Evolutionary conservation across 2,797 vertebrate species (phyloP).

Genomic region (Sylvilagus floridanus): DNA sequence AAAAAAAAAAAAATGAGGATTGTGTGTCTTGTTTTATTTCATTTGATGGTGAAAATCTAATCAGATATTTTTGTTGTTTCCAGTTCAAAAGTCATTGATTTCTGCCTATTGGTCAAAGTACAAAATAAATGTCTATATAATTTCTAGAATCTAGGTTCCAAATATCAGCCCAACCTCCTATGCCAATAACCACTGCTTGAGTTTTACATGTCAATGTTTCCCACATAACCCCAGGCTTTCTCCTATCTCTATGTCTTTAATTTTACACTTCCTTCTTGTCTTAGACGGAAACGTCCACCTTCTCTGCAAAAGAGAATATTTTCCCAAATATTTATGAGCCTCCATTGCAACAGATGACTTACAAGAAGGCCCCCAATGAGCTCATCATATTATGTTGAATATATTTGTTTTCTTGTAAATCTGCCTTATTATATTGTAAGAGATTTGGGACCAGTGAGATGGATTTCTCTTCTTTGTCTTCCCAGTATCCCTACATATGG

Average conservation of each 20-base stretch:
- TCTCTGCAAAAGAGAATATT: not conserved
- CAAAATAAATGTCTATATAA: not conserved
- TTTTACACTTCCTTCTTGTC: slow-evolving; percentile 27
- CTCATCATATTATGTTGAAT: not conserved
- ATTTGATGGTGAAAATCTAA: slow-evolving; percentile 4
- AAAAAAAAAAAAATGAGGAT: not conserved
- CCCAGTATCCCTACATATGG: not conserved
- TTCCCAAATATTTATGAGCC: not conserved
- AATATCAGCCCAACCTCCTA: not conserved
- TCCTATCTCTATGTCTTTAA: not conserved
- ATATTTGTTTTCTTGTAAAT: not conserved
- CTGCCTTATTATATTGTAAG: not conserved
- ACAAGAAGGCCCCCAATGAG: not conserved
- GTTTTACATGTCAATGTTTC: slow-evolving; percentile 25
- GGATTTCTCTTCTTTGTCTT: slow-evolving; percentile 13
- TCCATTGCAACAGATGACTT: not conserved
- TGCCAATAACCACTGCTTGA: slow-evolving; percentile 3
- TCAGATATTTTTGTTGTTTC: not conserved
- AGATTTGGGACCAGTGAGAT: not conserved
- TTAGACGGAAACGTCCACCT: slow-evolving; percentile 11
- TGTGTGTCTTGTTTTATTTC: not conserved
- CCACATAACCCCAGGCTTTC: not conserved
- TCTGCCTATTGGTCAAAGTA: slow-evolving; percentile 44
- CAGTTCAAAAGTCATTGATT: slow-evolving; percentile 11
- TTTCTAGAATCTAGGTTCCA: slow-evolving; percentile 8